These are phyloP conservation scores for Erebia ligea DNA, from an alignment of 2,888 invertebrate species.

Conservation along the genomic window DNA sequence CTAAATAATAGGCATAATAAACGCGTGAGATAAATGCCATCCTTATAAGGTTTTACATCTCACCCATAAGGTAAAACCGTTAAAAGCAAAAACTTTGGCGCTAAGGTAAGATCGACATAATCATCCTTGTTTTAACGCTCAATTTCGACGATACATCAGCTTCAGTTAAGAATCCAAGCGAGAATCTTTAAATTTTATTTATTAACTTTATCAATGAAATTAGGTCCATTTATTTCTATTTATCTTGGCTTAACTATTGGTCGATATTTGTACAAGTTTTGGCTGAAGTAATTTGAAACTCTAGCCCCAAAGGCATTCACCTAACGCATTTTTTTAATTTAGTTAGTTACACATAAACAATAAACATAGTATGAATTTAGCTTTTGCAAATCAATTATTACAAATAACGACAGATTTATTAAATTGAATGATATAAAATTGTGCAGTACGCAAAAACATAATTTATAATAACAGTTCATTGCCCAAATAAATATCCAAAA, in stretches of 20 bases:
- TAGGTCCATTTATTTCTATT: too few relatives aligned
- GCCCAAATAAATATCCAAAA: conserved; percentile 13
- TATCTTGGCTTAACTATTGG: too few relatives aligned
- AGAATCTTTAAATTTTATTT: too few relatives aligned
- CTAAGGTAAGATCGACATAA: too few relatives aligned
- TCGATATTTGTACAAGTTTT: neutral
- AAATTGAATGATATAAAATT: conserved; percentile 10
- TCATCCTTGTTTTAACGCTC: too few relatives aligned
- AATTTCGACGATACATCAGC: too few relatives aligned
- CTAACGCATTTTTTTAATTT: neutral
- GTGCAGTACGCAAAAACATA: conserved; percentile 27
- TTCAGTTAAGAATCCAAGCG: too few relatives aligned
- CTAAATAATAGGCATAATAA: neutral
- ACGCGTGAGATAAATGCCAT: neutral
- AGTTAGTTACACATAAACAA: neutral
- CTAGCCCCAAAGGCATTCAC: neutral
- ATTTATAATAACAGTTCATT: conserved; percentile 4
- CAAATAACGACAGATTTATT: neutral
- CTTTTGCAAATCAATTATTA: conserved; percentile 2
- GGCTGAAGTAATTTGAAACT: neutral
- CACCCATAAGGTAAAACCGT: neutral
- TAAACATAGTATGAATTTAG: neutral
- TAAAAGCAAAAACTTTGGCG: neutral
- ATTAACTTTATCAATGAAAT: too few relatives aligned
- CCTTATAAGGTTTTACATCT: neutral